Conservation (phyloP, 2,888 invertebrate genomes). For the Hofmannophila pseudospretella region DNA sequence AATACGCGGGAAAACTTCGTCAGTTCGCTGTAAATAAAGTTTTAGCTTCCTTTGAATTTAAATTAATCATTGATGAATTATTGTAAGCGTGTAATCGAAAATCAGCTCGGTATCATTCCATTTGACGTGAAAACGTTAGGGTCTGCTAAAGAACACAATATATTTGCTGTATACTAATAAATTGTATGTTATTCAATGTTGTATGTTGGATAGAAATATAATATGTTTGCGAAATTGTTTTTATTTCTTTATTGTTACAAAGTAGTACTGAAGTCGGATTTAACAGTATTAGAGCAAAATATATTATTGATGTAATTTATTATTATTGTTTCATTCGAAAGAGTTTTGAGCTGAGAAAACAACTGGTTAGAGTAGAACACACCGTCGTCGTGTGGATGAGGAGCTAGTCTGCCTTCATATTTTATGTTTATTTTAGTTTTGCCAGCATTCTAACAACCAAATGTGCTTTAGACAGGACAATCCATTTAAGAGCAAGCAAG, state of each 20-base stretch:
- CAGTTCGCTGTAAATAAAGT: constrained; percentile 43
- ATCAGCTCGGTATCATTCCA: constrained; percentile 75
- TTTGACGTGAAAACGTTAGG: constrained; percentile 37
- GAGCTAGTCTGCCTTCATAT: no score
- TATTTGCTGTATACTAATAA: constrained; percentile 33
- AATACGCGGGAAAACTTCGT: constrained; percentile 20
- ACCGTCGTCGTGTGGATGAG: no score
- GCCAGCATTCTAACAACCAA: no score
- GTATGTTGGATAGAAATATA: constrained; percentile 70
- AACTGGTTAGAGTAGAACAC: no score
- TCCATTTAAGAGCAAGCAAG: no score
- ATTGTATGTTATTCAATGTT: constrained; percentile 67
- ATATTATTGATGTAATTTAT: constrained; percentile 52
- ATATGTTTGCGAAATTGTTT: constrained; percentile 52
- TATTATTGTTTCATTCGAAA: constrained; percentile 50
- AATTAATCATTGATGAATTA: constrained; percentile 26
- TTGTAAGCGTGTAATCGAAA: constrained; percentile 26
- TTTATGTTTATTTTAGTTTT: no score
- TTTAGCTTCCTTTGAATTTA: constrained; percentile 28
- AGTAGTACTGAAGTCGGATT: constrained; percentile 50
- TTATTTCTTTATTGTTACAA: constrained; percentile 32
- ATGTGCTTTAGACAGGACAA: no score
- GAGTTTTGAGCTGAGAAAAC: constrained; percentile 11
- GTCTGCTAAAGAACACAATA: constrained; percentile 46
- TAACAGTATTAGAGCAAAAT: constrained; percentile 71